Conservation (phyloP, 2,888 invertebrate species). For the Eilema sororculum region DNA sequence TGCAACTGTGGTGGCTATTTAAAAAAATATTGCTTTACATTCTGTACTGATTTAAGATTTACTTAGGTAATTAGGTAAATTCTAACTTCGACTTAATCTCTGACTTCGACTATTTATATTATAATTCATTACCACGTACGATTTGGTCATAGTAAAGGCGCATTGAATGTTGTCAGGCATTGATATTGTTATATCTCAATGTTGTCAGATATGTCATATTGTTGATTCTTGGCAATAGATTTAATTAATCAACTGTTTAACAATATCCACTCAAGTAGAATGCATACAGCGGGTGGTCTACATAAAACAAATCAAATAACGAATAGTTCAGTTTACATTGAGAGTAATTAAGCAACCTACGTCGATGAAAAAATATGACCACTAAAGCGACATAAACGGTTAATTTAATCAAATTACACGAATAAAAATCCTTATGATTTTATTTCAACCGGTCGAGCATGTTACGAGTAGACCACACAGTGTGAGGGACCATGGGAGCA, state of each 20-base stretch:
- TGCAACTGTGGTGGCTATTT: too few species aligned
- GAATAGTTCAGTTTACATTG: not conserved
- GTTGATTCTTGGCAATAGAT: too few species aligned
- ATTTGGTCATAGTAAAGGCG: too few species aligned
- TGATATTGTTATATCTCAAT: too few species aligned
- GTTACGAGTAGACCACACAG: constrained; percentile 13
- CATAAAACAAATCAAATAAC: not conserved
- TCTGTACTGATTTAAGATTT: too few species aligned
- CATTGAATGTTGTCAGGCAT: too few species aligned
- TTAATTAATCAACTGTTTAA: not conserved
- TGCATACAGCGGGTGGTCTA: not conserved
- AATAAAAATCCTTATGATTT: not conserved
- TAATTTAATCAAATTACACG: constrained; percentile 7
- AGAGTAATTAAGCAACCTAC: constrained; percentile 3
- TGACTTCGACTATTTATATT: too few species aligned
- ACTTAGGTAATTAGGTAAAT: too few species aligned
- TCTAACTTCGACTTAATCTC: too few species aligned
- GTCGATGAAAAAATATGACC: not conserved
- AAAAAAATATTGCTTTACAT: too few species aligned
- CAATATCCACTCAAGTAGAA: not conserved
- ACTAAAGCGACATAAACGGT: constrained; percentile 7
- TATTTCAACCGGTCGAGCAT: constrained; percentile 3
- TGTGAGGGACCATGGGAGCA: not conserved
- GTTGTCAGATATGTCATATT: too few species aligned
- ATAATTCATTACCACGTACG: too few species aligned